Percentiles rank a stretch among this genome's conserved stretches.
Evolutionary conservation across 1,140 invertebrate species (phyloP).

Genomic region (Magallana ariakensis): DNA sequence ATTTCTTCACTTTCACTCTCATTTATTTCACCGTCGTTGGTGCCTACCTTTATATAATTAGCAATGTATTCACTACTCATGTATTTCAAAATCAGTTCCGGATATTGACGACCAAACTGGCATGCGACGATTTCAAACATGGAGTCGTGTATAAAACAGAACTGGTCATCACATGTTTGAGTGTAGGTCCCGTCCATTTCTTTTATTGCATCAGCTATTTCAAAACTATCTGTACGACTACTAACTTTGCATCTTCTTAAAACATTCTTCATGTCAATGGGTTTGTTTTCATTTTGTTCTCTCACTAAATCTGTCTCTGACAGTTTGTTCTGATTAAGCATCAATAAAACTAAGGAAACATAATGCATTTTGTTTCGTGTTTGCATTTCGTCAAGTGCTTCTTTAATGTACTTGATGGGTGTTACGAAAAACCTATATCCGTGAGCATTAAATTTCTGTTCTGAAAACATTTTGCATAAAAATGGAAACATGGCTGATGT

Average conservation of each 20-base stretch:
- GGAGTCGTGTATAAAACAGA: background rate
- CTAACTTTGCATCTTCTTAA: background rate
- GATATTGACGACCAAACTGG: background rate
- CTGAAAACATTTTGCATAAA: no score
- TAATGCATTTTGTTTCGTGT: slow-evolving; percentile 10
- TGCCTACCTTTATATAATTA: background rate
- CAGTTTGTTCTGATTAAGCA: no score
- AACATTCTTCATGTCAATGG: background rate
- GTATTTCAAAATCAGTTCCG: background rate
- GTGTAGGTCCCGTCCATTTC: background rate
- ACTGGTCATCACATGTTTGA: background rate
- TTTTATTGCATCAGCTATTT: background rate
- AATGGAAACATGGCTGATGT: no score
- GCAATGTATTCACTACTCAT: background rate
- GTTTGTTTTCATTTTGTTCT: background rate
- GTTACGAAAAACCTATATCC: no score
- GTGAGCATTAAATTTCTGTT: no score
- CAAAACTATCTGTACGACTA: background rate
- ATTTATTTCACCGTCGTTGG: background rate
- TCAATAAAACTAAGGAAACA: slow-evolving; percentile 14
- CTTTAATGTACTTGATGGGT: no score
- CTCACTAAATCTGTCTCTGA: no score
- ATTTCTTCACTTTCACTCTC: background rate
- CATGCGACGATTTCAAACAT: background rate
- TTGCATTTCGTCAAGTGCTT: background rate